phyloP scores from a whole-genome alignment of 2,797 vertebrate genomes.

The Phalloptychus januarius region DNA sequence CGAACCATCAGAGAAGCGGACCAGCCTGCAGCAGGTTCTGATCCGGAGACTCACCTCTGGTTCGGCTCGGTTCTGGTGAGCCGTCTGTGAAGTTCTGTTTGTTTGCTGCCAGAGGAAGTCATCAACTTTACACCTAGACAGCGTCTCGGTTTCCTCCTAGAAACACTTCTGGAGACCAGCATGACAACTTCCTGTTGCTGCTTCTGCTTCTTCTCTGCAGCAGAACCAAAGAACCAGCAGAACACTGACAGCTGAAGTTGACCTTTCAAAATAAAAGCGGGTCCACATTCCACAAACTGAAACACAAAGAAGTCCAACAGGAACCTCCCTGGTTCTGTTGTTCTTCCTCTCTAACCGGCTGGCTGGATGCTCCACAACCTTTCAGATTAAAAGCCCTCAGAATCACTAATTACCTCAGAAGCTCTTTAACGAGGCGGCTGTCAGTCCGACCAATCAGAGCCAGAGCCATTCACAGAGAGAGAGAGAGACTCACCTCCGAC shows the following conservation, averaged over 20 bases:
- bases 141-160: background rate
- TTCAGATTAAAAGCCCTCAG: background rate
- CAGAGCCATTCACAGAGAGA: constrained; percentile 29
- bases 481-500: constrained; percentile 22
- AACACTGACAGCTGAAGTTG: background rate
- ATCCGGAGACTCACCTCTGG: background rate
- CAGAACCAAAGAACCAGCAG: background rate
- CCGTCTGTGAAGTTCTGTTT: background rate
- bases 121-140: background rate
- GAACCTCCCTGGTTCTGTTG: background rate
- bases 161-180: background rate
- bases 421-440: constrained; percentile 7
- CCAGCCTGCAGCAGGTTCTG: background rate
- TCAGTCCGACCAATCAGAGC: constrained; percentile 30
- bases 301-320: background rate
- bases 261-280: constrained; percentile 1
- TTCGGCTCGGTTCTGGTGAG: background rate
- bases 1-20: background rate
- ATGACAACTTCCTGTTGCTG: background rate
- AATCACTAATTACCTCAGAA: constrained; percentile 1
- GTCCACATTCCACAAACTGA: background rate
- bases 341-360: background rate
- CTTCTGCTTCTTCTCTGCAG: background rate
- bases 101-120: background rate
- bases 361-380: background rate